These are phyloP conservation scores for Lipophrys pholis DNA, from an alignment of 2,113 vertebrate species.

Conservation along the genomic window DNA sequence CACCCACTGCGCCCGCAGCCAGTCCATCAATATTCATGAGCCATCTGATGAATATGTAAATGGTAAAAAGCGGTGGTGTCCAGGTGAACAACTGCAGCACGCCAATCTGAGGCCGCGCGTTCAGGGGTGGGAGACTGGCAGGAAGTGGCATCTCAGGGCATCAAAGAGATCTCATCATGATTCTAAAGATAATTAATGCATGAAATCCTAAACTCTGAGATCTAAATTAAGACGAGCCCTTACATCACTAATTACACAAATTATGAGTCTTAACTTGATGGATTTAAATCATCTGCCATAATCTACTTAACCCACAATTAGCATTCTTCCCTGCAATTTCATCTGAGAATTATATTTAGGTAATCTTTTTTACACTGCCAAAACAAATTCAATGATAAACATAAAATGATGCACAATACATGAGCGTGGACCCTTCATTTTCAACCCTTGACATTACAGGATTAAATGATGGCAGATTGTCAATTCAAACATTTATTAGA, in stretches of 20 bases:
- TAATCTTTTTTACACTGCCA: neutral
- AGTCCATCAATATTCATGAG: slow-evolving; percentile 85
- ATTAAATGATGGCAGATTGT: too few relatives aligned
- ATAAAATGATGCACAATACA: neutral
- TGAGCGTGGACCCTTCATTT: neutral
- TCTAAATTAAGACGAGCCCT: slow-evolving; percentile 12
- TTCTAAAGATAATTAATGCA: slow-evolving; percentile 17
- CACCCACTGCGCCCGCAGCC: slow-evolving; percentile 74
- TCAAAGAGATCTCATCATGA: slow-evolving; percentile 34
- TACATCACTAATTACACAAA: neutral
- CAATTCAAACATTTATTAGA: neutral
- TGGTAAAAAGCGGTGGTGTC: slow-evolving; percentile 61
- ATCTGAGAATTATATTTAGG: neutral
- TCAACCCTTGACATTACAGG: neutral
- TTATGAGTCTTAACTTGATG: neutral
- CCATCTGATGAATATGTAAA: slow-evolving; percentile 84
- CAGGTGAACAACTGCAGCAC: slow-evolving; percentile 78
- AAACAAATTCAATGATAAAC: neutral
- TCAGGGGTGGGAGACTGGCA: slow-evolving; percentile 41
- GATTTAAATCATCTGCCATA: slow-evolving; percentile 8
- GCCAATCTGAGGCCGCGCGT: slow-evolving; percentile 66
- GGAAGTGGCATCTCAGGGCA: slow-evolving; percentile 39
- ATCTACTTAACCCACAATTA: slow-evolving; percentile 1
- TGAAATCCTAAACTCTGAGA: neutral
- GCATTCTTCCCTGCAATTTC: neutral